Conservation (phyloP, 2,113 vertebrate species). For the western clawed frog (Xenopus tropicalis) region UCB_Xtro_10.0 CM004444.2:73905001-73905500, state of each 20-base stretch:
- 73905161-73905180: constrained; percentile 13
- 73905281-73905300: constrained; percentile 96
- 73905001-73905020: no score
- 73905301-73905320: constrained; percentile 93
- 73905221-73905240: constrained; percentile 98
- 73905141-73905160: not conserved
- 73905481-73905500: no score
- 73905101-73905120: no score
- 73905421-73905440: no score
- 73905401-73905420: no score
- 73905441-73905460: no score
- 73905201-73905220: constrained; percentile 93
- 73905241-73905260: constrained; percentile 94
- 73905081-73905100: no score
- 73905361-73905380: not conserved
- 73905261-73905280: constrained; percentile 91
- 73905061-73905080: no score
- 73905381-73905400: no score
- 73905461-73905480: no score
- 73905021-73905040: no score
- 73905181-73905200: constrained; percentile 74
- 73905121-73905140: not conserved
- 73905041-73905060: no score
- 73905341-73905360: not conserved
- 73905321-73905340: constrained; percentile 88